Base-by-base conservation (phyloP, 1,140 invertebrate genomes). In the Maniola jurtina region DNA sequence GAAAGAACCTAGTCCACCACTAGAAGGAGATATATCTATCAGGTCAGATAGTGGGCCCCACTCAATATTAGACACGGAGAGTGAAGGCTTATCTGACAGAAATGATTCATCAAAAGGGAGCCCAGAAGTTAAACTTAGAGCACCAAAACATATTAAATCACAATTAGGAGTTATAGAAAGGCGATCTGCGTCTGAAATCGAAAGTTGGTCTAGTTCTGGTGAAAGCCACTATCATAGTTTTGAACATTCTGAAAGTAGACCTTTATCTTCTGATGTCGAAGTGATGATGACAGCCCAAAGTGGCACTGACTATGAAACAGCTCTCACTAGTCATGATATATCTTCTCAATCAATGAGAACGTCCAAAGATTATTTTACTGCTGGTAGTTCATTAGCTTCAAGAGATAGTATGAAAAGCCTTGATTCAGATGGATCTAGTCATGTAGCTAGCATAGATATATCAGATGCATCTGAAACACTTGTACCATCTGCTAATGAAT, bases 401-500 rank as follows among this genome's bases (percentile, higher is more conserved):
- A 93, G 95, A 73, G 96, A 97, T 80, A 97, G 96, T 58, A 96
- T 97, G 94, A 96, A 95, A 80, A 97, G 96, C 48, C 84, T 98
- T 36, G 96, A 97, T 81, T 97, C 96, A 0, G 94, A 97, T 84
- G 96, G 95, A 73, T 97, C 96, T 1, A 96, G 96, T 50, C 95
- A 97, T 86, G 91, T 97, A 57, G 96, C 94, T 7, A 97, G 96
- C 83, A 93, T 97, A 71, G 96, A 98, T 91, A 95, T 96, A 7
- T 97, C 96, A 52, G 97, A 98, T 86, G 92, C 96, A 25, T 97
- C 96, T 1, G 97, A 98, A 91, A 98, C 97, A 6, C 83, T 98
- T 40, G 95, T 98, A 11, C 95, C 96, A 7, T 97, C 96, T 10
- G 94, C 94, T 11, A 92, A 92, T 14, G 94, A 95, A 70, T 71